Evolutionary conservation across 2,888 invertebrate genomes (phyloP).

Genomic region (Mimas tiliae): DNA sequence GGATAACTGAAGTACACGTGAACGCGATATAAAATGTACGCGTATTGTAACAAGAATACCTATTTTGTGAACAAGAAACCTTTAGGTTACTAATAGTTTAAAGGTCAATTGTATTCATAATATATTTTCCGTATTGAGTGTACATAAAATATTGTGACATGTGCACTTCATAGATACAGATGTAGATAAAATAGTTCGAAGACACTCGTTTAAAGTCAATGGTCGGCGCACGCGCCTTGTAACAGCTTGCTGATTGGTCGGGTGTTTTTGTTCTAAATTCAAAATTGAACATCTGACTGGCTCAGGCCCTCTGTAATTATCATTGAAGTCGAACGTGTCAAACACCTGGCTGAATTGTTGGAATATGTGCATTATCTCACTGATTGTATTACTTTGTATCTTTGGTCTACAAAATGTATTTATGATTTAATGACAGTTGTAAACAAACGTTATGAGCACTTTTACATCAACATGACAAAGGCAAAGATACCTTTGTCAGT

Average conservation of each 20-base stretch:
- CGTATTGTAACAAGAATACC: too few relatives aligned
- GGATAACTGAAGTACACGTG: too few relatives aligned
- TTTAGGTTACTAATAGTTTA: not conserved
- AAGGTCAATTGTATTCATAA: not conserved
- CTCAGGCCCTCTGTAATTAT: constrained; percentile 57
- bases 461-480: too few relatives aligned
- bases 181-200: constrained; percentile 28
- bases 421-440: constrained; percentile 23
- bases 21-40: too few relatives aligned
- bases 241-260: constrained; percentile 65
- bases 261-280: constrained; percentile 65
- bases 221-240: constrained; percentile 66
- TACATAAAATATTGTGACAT: not conserved
- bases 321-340: constrained; percentile 49
- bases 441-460: constrained; percentile 21
- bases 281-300: constrained; percentile 52
- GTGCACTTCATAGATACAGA: constrained; percentile 22
- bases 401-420: not conserved
- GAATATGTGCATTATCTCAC: constrained; percentile 22
- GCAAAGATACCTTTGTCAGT: too few relatives aligned
- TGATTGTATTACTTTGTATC: constrained; percentile 26
- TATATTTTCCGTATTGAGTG: not conserved
- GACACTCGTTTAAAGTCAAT: constrained; percentile 21
- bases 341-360: constrained; percentile 57
- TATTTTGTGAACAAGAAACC: not conserved